These are phyloP conservation scores for Hylaea fasciaria DNA, from an alignment of 2,888 invertebrate genomes.

Conservation along the genomic window DNA sequence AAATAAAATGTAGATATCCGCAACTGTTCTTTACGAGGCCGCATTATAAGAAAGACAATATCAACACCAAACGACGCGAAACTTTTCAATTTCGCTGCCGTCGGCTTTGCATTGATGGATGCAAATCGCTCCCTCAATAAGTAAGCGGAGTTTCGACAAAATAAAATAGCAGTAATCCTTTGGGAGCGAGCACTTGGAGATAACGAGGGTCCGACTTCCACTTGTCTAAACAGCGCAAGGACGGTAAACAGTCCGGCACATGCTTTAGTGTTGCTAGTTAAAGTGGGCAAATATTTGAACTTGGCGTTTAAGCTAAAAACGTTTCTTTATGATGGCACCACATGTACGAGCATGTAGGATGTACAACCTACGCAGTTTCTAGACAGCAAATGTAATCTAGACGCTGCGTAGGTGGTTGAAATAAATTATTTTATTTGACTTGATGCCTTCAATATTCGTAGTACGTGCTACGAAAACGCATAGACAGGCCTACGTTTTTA, in stretches of 20 bases:
- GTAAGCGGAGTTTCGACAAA: conserved; percentile 25
- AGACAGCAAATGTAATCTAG: too few relatives aligned
- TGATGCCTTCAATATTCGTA: too few relatives aligned
- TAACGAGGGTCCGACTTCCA: conserved; percentile 22
- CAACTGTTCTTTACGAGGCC: neutral
- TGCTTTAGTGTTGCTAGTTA: neutral
- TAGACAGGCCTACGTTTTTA: neutral
- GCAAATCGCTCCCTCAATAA: conserved; percentile 33
- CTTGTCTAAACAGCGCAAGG: conserved; percentile 5
- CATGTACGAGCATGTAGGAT: too few relatives aligned
- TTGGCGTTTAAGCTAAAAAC: too few relatives aligned
- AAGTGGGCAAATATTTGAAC: neutral
- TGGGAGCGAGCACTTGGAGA: conserved; percentile 6
- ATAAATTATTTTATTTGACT: too few relatives aligned
- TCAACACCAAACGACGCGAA: conserved; percentile 26
- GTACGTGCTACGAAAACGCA: too few relatives aligned
- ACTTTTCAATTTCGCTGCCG: conserved; percentile 37
- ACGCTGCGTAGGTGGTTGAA: too few relatives aligned
- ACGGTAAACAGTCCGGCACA: neutral
- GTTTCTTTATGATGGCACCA: too few relatives aligned
- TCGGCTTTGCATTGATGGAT: conserved; percentile 35
- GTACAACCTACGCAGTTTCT: too few relatives aligned
- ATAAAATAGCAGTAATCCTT: conserved; percentile 30
- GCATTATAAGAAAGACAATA: conserved; percentile 14
- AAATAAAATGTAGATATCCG: neutral